Evolutionary conservation across 2,888 invertebrate genomes (phyloP).

Genomic region (Tetragonisca angustula): DNA sequence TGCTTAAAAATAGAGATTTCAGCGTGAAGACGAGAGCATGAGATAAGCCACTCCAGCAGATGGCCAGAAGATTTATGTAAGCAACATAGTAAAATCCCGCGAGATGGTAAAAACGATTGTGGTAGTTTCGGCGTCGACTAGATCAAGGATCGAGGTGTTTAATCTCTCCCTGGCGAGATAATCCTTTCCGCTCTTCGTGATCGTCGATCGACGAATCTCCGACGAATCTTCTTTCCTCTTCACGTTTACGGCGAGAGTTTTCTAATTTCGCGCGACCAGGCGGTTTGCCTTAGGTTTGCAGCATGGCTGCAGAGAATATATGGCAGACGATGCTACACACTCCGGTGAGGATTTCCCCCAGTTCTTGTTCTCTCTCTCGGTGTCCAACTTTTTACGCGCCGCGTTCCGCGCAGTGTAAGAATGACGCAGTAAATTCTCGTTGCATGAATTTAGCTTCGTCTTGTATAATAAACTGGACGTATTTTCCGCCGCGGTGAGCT

Average conservation of each 20-base stretch:
- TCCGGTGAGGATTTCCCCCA: conserved; percentile 45
- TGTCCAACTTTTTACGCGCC: conserved; percentile 60
- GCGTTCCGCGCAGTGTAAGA: conserved; percentile 43
- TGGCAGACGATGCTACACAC: conserved; percentile 12
- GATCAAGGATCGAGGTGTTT: too few relatives aligned
- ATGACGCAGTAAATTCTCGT: conserved; percentile 68
- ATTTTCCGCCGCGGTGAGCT: conserved; percentile 46
- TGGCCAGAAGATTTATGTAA: conserved; percentile 48
- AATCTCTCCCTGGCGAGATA: too few relatives aligned
- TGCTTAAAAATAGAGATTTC: conserved; percentile 59
- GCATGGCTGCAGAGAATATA: conserved; percentile 15
- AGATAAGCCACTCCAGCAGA: conserved; percentile 59
- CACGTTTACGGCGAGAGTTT: neutral
- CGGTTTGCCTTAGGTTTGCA: neutral
- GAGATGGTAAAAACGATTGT: conserved; percentile 24
- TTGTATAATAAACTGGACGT: conserved; percentile 64
- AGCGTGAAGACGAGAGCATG: conserved; percentile 41
- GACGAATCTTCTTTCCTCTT: neutral
- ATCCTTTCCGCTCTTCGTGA: too few relatives aligned
- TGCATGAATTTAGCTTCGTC: conserved; percentile 63
- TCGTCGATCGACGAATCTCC: neutral
- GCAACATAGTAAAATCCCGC: conserved; percentile 46
- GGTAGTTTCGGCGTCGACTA: neutral
- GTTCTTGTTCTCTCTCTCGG: conserved; percentile 34
- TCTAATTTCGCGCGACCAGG: neutral